Evolutionary conservation across 1,140 invertebrate species (phyloP), one percentile per base, ranked within the genome.

Genomic region (Anastrepha obliqua): DNA sequence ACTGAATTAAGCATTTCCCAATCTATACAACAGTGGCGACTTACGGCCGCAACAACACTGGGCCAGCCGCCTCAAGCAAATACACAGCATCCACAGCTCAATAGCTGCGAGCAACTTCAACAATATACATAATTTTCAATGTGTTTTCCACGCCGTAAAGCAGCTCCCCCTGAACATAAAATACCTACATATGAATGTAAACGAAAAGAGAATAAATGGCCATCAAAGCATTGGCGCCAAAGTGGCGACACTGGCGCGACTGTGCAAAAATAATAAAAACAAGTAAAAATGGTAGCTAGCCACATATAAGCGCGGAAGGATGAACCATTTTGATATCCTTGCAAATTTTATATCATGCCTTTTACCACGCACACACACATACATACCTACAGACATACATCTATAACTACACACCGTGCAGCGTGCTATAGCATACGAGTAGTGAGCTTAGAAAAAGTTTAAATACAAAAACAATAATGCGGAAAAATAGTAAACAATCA

Each of bases 201-300:
- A 6, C 64, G n/a, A 67, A 67, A 67, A 67, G 64, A 2, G 74
- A 17, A 81, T 81, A 81, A 81, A 81, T 81, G 74, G 74, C 74
- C 74, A 81, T 81, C 44, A 81, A 81, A 81, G 47, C 47, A 55
- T 81, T 81, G 74, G 74, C 74, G 74, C 74, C 74, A 81, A 81
- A 81, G 74, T 81, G 74, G 74, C 74, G 74, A 81, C 74, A 81
- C 74, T 81, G 74, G 47, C 74, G 74, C 74, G 74, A 81, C 74
- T 81, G 74, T 81, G 74, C 74, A 29, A 81, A 58, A 81, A 81
- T 55, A 81, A 29, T 42, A 55, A 78, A 78, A 78, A 81, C n/a
- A 81, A 81, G 20, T 9, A 55, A 55, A 67, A 67, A 62, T 62
- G 42, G 44, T 15, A 70, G 3, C 3, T 15, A 44, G 11, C 8